These are phyloP conservation scores for Ctenochaetus hawaiiensis DNA, from an alignment of 2,797 vertebrate species.

Conservation along the genomic window DNA sequence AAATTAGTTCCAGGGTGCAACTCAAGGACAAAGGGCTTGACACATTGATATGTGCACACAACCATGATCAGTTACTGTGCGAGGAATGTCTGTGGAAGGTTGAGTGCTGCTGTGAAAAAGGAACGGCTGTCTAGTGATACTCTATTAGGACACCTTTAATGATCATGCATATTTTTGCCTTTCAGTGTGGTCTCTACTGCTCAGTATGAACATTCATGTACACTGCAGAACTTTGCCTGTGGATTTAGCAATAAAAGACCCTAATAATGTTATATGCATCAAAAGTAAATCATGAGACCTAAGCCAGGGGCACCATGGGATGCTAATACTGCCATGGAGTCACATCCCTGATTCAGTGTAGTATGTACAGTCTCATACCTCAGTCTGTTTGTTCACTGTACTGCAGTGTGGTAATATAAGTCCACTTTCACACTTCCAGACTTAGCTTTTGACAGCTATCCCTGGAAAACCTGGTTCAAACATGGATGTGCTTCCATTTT, in stretches of 20 bases:
- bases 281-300: constrained; percentile 44
- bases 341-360: constrained; percentile 20
- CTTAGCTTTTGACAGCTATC: constrained; percentile 48
- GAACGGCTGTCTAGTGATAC: constrained; percentile 29
- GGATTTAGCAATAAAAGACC: constrained; percentile 29
- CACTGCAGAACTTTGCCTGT: constrained; percentile 9
- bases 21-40: constrained; percentile 77
- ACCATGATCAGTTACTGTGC: constrained; percentile 57
- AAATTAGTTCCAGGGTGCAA: constrained; percentile 76
- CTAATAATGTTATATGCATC: constrained; percentile 45
- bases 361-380: constrained; percentile 43
- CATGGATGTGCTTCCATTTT: constrained; percentile 48
- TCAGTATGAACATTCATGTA: neutral
- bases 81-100: constrained; percentile 23
- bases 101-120: constrained; percentile 44
- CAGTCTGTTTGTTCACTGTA: constrained; percentile 67
- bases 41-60: constrained; percentile 71
- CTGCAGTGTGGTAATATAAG: constrained; percentile 48
- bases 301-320: constrained; percentile 21
- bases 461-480: constrained; percentile 63
- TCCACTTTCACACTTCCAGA: constrained; percentile 48
- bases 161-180: constrained; percentile 44
- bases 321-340: constrained; percentile 31
- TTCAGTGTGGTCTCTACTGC: constrained; percentile 12
- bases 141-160: constrained; percentile 45